A percentile compares a stretch with the other conserved stretches of the same genome.
Evolutionary conservation across 2,888 invertebrate genomes (phyloP).

Genomic region (Ochropacha duplaris): DNA sequence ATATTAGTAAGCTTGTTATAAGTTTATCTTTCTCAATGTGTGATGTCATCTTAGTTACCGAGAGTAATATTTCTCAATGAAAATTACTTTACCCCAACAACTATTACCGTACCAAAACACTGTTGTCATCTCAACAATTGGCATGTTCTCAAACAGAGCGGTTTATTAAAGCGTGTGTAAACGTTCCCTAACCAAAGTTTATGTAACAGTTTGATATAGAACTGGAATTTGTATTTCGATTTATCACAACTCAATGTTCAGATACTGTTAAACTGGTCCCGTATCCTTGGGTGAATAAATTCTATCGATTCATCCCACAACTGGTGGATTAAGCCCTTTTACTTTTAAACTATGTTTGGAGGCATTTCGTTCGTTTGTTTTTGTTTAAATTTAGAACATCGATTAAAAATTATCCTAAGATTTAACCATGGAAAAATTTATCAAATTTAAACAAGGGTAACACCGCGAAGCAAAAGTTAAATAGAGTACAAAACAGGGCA

Average conservation of each 20-base stretch:
- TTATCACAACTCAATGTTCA: constrained; percentile 2
- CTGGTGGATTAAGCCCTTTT: background rate
- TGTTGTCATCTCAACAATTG: background rate
- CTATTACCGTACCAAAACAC: background rate
- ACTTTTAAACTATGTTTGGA: background rate
- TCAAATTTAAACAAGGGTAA: no score
- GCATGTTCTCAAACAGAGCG: background rate
- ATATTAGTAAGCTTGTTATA: no score
- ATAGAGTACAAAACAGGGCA: no score
- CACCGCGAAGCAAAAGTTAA: no score
- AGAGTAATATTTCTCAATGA: no score
- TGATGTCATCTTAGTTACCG: no score
- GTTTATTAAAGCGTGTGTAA: constrained; percentile 3
- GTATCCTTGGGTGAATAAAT: background rate
- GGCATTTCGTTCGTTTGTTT: background rate
- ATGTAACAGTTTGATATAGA: constrained; percentile 2
- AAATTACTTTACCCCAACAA: background rate
- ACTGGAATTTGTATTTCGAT: constrained; percentile 2
- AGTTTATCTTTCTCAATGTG: no score
- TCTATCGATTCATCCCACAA: background rate
- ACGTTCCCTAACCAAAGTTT: constrained; percentile 9
- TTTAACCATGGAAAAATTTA: no score
- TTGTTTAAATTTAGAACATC: no score
- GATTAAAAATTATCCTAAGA: no score
- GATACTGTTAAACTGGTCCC: background rate